Evolutionary conservation across 1,140 invertebrate species (phyloP), one percentile per base, ranked within the genome.

Genomic region (Teleogryllus occipitalis): DNA sequence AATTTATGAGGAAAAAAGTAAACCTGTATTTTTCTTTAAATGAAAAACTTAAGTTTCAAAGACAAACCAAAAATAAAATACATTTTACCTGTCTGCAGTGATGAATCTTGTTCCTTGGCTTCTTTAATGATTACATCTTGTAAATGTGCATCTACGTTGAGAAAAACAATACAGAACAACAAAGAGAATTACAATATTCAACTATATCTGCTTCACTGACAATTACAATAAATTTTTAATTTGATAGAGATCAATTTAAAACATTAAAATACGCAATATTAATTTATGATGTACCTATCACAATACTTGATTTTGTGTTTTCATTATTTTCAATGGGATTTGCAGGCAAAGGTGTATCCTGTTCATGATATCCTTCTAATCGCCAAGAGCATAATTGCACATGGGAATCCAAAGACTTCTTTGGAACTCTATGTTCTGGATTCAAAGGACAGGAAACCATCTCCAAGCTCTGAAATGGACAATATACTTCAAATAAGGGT

Each of bases 301-400:
- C 47, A 47, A 77, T 77, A 48, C 27, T 39, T 39, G 27, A 39
- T 39, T 39, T 39, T 39, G 8, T 8, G 21, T 14, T 47, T 77
- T 18, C 47, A 48, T 3, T 21, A 77, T 47, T 4, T 8, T 48
- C 47, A 21, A 8, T 46, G n/a, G 22, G 39, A 47, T 47, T 47
- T 78, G 87, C 86, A 7, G 89, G 87, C 49, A 90, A 82, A 78
- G 87, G 87, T 15, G 86, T 54, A 78, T 88, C 87, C 4, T 85
- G 81, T 79, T 84, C 78, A 47, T 81, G 79, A 81, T 90, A 90
- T 79, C 88, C 88, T 82, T 88, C 86, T 14, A 84, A 83, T 83
- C 85, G 88, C 84, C 88, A 85, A 77, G 85, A 84, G 83, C 89
- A 90, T 77, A 81, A 83, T 65, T 86, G 80, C 7, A 89, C 79